Evolutionary conservation across 2,888 invertebrate genomes (phyloP).

Genomic region (Sminthurinus aureus): DNA sequence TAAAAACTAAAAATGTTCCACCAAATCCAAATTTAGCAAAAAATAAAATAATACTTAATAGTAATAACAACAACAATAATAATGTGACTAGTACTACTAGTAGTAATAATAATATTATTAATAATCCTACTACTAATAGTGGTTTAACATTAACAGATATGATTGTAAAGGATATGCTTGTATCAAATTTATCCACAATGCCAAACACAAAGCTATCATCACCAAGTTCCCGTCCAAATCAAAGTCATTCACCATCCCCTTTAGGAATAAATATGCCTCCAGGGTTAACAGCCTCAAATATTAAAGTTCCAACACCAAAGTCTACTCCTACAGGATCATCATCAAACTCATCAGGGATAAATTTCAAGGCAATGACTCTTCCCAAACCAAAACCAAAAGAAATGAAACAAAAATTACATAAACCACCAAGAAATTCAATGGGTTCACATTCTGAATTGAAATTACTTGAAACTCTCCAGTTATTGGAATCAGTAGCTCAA

Average conservation of each 20-base stretch:
- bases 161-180: constrained; percentile 29
- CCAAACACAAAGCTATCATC: constrained; percentile 1
- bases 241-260: constrained; percentile 23
- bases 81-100: background rate
- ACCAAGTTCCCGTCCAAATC: constrained; percentile 25
- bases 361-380: background rate
- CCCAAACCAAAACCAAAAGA: background rate
- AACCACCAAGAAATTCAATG: background rate
- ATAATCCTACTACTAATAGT: too few relatives aligned
- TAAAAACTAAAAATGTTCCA: constrained; percentile 59
- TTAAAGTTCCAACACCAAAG: constrained; percentile 34
- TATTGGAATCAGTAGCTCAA: background rate
- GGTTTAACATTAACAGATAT: too few relatives aligned
- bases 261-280: constrained; percentile 18
- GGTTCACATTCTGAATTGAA: background rate
- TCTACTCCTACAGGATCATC: constrained; percentile 21
- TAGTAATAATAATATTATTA: too few relatives aligned
- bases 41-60: constrained; percentile 20
- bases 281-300: constrained; percentile 10
- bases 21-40: constrained; percentile 53
- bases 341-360: background rate
- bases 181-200: constrained; percentile 2
- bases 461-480: background rate
- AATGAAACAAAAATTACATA: constrained; percentile 6
- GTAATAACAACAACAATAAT: background rate